phyloP scores from a whole-genome alignment of 2,888 invertebrate species.

The Melieria crassipennis region DNA sequence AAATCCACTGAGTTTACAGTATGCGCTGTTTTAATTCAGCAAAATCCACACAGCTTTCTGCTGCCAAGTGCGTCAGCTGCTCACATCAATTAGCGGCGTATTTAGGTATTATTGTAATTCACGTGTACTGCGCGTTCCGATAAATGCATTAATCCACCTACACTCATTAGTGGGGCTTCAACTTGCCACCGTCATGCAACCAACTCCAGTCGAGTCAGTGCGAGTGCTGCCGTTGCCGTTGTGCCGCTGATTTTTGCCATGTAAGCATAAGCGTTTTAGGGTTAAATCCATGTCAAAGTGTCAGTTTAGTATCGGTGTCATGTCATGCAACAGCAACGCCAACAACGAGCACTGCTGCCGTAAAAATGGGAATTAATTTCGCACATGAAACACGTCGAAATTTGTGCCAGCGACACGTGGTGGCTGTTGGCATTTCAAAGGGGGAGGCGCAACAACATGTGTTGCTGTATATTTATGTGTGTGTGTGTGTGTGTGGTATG shows the following conservation, averaged over 20 bases:
- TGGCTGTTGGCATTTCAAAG: slow-evolving; percentile 1
- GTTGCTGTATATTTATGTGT: too few relatives aligned
- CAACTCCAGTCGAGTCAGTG: background rate
- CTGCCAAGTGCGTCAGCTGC: too few relatives aligned
- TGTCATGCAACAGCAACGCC: slow-evolving; percentile 51
- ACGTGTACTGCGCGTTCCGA: too few relatives aligned
- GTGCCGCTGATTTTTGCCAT: slow-evolving; percentile 17
- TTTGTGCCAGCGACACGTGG: slow-evolving; percentile 42
- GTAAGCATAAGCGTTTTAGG: slow-evolving; percentile 41
- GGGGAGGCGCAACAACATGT: background rate
- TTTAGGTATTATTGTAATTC: too few relatives aligned
- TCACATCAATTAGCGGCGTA: too few relatives aligned
- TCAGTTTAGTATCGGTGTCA: slow-evolving; percentile 65
- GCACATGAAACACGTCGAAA: slow-evolving; percentile 53
- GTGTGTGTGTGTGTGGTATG: too few relatives aligned
- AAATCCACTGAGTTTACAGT: too few relatives aligned
- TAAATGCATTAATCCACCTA: too few relatives aligned
- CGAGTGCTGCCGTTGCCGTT: slow-evolving; percentile 17
- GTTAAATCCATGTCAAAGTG: slow-evolving; percentile 65
- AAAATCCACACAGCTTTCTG: too few relatives aligned
- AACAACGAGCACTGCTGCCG: slow-evolving; percentile 11
- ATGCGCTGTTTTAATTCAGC: too few relatives aligned
- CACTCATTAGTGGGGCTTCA: too few relatives aligned
- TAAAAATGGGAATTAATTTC: slow-evolving; percentile 56
- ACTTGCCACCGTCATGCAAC: slow-evolving; percentile 4